Conservation (phyloP, 1,140 invertebrate genomes). For the Anadara kagoshimensis region DNA sequence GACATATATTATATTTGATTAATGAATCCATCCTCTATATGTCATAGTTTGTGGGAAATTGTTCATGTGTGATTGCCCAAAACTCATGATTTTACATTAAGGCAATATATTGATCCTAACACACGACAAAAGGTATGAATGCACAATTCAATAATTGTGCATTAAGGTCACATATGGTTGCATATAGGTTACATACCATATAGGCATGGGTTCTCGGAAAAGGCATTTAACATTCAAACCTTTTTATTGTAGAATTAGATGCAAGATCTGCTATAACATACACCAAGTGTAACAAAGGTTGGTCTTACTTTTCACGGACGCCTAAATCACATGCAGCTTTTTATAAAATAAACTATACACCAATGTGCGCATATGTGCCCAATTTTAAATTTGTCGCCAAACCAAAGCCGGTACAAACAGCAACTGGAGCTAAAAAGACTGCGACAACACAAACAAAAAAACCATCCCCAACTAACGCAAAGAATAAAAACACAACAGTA, state of each 20-base stretch:
- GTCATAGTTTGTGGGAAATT: no score
- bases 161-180: no score
- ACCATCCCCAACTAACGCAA: neutral
- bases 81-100: no score
- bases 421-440: neutral
- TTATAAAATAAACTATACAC: conserved; percentile 13
- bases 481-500: neutral
- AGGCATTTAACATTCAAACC: neutral
- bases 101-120: no score
- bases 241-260: conserved; percentile 11
- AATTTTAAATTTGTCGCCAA: conserved; percentile 11
- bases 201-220: no score
- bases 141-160: no score
- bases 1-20: no score
- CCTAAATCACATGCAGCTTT: conserved; percentile 2
- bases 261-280: conserved; percentile 19
- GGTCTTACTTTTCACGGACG: neutral
- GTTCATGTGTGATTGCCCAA: no score
- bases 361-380: conserved; percentile 26
- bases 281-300: conserved; percentile 27
- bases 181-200: no score
- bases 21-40: no score
- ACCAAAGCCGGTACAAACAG: neutral
- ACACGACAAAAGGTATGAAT: no score
- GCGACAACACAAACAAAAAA: neutral